Evolutionary conservation across 2,113 vertebrate genomes (phyloP).

Genomic region (Melanerpes aurifrons): DNA sequence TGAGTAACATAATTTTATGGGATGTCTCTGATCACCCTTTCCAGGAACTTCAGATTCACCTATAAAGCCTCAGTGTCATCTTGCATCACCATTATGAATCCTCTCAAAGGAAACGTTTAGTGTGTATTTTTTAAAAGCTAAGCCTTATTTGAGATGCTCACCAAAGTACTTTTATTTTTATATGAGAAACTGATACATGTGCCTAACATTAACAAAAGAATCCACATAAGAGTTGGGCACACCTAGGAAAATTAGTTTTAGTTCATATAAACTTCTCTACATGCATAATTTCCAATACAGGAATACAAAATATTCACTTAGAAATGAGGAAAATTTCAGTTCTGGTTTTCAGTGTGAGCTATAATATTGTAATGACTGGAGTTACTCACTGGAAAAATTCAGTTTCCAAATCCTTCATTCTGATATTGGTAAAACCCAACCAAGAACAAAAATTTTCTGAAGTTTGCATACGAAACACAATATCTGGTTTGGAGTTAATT

Average conservation of each 20-base stretch:
- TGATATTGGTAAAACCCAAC: neutral
- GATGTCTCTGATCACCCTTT: neutral
- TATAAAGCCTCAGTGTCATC: neutral
- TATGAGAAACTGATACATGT: neutral
- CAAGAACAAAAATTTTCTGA: neutral
- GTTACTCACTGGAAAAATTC: neutral
- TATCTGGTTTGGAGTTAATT: neutral
- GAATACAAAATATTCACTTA: accelerated
- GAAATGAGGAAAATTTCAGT: neutral
- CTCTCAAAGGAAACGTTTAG: neutral
- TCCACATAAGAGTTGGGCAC: neutral
- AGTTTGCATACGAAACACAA: neutral
- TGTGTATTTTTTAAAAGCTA: neutral
- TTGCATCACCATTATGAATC: constrained; percentile 32
- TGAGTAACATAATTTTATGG: neutral
- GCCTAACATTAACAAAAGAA: neutral
- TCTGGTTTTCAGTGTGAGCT: neutral
- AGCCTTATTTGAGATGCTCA: neutral
- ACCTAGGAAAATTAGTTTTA: neutral
- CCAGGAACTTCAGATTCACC: constrained; percentile 42
- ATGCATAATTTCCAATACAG: neutral
- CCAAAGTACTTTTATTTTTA: neutral
- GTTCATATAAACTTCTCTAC: neutral
- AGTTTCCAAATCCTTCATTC: neutral
- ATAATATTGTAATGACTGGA: neutral